Conservation (phyloP, 2,888 invertebrate species). For the Argyra leucocephala region DNA sequence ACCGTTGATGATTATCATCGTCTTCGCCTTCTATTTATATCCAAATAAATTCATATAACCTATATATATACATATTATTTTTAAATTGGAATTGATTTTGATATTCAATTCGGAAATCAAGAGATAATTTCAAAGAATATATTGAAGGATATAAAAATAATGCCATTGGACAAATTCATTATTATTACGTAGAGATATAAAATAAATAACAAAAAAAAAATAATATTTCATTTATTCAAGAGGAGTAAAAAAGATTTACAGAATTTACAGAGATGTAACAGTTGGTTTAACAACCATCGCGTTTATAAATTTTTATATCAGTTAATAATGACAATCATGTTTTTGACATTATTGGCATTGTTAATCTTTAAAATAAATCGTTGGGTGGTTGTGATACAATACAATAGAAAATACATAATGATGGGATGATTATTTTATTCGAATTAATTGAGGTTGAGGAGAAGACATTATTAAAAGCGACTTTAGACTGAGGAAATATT, state of each 20-base stretch:
- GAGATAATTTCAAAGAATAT: not conserved
- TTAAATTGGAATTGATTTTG: too few relatives aligned
- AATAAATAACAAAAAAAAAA: not conserved
- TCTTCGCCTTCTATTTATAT: not conserved
- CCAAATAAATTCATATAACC: too few relatives aligned
- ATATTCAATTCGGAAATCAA: too few relatives aligned
- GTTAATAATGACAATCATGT: not conserved
- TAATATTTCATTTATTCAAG: not conserved
- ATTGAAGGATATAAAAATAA: not conserved
- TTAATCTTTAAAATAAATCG: not conserved
- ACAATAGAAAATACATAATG: too few relatives aligned
- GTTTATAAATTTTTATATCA: not conserved
- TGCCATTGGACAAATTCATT: not conserved
- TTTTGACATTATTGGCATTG: slow-evolving; percentile 3
- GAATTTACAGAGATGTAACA: not conserved
- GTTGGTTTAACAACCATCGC: not conserved
- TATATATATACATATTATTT: too few relatives aligned
- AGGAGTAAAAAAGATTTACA: not conserved
- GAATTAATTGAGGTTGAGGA: too few relatives aligned
- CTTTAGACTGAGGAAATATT: too few relatives aligned
- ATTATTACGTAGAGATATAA: not conserved
- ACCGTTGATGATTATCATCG: not conserved
- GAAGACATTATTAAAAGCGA: too few relatives aligned
- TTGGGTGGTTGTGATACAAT: too few relatives aligned
- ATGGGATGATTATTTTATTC: too few relatives aligned